Evolutionary conservation across 2,888 invertebrate genomes (phyloP).

Genomic region (Formica aserva): DNA sequence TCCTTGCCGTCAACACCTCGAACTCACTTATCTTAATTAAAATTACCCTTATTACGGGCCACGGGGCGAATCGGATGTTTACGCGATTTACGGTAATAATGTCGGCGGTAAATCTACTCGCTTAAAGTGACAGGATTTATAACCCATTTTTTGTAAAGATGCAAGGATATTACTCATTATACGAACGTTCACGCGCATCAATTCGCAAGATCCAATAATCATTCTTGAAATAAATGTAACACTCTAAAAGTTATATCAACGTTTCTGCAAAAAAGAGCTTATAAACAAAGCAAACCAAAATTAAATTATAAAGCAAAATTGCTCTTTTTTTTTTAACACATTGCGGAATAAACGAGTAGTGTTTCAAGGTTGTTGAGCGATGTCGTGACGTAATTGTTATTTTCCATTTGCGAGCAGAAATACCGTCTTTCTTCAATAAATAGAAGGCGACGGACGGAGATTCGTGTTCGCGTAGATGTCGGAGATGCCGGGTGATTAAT

Average conservation of each 20-base stretch:
- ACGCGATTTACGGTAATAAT: conserved; percentile 47
- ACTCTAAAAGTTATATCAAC: neutral
- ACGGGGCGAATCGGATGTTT: conserved; percentile 40
- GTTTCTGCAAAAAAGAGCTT: neutral
- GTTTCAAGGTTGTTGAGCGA: conserved; percentile 31
- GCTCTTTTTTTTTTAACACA: conserved; percentile 8
- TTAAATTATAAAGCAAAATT: neutral
- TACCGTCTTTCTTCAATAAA: conserved; percentile 63
- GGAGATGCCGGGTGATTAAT: conserved; percentile 75
- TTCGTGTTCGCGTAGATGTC: conserved; percentile 71
- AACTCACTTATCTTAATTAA: conserved; percentile 62
- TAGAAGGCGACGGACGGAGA: conserved; percentile 51
- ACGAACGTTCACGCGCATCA: conserved; percentile 8
- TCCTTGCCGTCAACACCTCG: conserved; percentile 63
- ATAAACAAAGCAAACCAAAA: neutral
- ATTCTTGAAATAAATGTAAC: neutral
- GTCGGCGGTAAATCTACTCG: conserved; percentile 18
- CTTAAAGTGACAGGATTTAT: conserved; percentile 33
- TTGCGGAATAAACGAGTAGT: neutral
- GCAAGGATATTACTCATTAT: conserved; percentile 7
- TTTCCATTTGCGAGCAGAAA: conserved; percentile 60
- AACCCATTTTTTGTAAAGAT: neutral
- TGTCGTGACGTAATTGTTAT: conserved; percentile 44
- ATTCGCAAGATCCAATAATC: neutral
- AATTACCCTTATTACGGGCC: conserved; percentile 39